Conservation (phyloP, 1,140 invertebrate genomes). For the Agrilus planipennis region DNA sequence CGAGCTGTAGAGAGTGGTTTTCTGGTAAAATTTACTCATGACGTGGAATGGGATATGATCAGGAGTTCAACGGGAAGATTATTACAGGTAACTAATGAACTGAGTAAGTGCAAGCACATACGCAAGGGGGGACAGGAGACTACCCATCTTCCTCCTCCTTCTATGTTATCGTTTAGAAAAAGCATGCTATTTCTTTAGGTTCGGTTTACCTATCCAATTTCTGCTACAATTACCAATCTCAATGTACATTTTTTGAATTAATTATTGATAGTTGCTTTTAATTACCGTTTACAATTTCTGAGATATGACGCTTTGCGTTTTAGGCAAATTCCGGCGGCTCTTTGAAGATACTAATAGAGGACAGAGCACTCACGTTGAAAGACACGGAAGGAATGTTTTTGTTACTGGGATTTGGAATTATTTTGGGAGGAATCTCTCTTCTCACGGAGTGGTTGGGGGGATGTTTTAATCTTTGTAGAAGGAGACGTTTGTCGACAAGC, state of each 20-base stretch:
- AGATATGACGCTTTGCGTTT: conserved; percentile 4
- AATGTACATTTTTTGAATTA: no score
- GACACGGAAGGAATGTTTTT: conserved; percentile 71
- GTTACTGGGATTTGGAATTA: conserved; percentile 51
- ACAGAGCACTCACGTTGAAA: conserved; percentile 55
- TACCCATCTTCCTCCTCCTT: no score
- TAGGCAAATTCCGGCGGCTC: conserved; percentile 21
- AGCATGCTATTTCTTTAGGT: no score
- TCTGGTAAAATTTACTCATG: conserved; percentile 47
- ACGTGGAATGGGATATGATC: conserved; percentile 57
- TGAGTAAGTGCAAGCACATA: not conserved
- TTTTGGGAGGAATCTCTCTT: conserved; percentile 42
- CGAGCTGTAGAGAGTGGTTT: conserved; percentile 51
- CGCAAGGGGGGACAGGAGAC: not conserved
- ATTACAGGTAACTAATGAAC: conserved; percentile 37
- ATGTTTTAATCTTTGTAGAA: conserved; percentile 41
- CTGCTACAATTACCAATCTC: no score
- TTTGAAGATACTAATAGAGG: conserved; percentile 38
- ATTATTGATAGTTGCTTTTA: no score
- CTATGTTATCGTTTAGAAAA: no score
- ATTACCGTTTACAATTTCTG: not conserved
- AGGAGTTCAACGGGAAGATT: conserved; percentile 43
- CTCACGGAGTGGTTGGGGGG: conserved; percentile 52
- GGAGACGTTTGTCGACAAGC: conserved; percentile 10
- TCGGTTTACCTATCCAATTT: no score